phyloP scores from a whole-genome alignment of 2,113 vertebrate genomes.

The Hemiprocne comata region DNA sequence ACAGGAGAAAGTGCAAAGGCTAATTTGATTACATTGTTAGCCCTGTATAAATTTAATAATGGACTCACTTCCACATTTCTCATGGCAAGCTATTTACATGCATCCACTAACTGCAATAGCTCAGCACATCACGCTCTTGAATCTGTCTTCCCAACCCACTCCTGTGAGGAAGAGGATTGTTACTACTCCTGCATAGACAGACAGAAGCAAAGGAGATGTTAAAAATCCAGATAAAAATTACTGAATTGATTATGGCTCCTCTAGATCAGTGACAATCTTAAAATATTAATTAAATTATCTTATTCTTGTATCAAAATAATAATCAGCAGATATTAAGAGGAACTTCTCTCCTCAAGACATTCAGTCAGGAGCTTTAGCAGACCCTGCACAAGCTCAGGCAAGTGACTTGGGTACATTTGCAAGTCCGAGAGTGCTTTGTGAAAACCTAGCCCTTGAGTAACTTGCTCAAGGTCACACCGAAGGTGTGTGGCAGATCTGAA shows the following conservation, averaged over 20 bases:
- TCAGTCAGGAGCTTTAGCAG: neutral
- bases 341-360: neutral
- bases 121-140: neutral
- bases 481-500: constrained; percentile 13
- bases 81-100: constrained; percentile 18
- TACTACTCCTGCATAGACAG: neutral
- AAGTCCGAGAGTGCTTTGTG: neutral
- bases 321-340: neutral
- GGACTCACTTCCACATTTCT: constrained; percentile 39
- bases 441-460: neutral
- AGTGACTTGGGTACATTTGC: neutral
- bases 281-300: constrained; percentile 18
- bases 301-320: neutral
- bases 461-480: constrained; percentile 11
- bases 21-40: constrained; percentile 68
- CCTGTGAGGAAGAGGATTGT: neutral
- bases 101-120: neutral
- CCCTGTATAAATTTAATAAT: constrained; percentile 63
- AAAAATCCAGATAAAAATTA: neutral
- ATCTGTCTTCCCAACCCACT: neutral
- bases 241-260: neutral
- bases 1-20: constrained; percentile 61
- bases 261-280: neutral
- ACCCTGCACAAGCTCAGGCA: neutral
- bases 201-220: neutral